Base-by-base conservation (phyloP, 2,113 vertebrate genomes). In the Cyprinus carpio region DNA sequence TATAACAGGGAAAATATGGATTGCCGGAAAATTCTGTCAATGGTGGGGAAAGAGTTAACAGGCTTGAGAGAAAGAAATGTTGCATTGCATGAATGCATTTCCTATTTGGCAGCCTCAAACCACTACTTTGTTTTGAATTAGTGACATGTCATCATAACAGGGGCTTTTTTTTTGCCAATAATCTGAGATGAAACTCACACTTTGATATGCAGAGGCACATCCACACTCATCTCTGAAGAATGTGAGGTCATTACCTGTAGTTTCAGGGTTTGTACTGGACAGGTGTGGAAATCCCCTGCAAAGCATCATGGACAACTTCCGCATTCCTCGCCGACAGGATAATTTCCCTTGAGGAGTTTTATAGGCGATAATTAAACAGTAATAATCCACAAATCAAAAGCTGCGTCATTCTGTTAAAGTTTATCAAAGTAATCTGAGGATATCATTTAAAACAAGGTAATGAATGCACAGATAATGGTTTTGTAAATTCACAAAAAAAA, bases 201-300 rank as follows among this genome's bases (percentile, higher is more conserved):
- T 16, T 60, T n/a, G 54, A 79, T 40, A 79, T 40, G 23, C 54
- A 40, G 31, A 79, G 51, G 3, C 27, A 20, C 40, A 27, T 75
- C n/a, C 7, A 11, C 18, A 37, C 7, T 60, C 34, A 40, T 79
- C 54, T 79, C 54, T 16, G 76, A 79, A 9, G 23, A 62, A 79
- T 79, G 54, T 40, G 54, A 79, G 31, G 56, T 79, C 31, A 62
- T 79, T 29, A n/a, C 56, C 56, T 60, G 56, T 10, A 49, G 60
- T 81, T 31, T 64, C n/a, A 29, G 60, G n/a, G 40, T 8, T 43
- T 65, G 40, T 49, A 11, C 6, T 20, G 34, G 31, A 67, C 79
- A 49, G 79, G 79, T 23, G 12, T 27, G 25, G 79, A 81, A 65
- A 81, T 81, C 78, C 78, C 60, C 78, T 23, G n/a, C 34, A 43